phyloP scores from a whole-genome alignment of 2,888 invertebrate species.

The Nemurella pictetii region DNA sequence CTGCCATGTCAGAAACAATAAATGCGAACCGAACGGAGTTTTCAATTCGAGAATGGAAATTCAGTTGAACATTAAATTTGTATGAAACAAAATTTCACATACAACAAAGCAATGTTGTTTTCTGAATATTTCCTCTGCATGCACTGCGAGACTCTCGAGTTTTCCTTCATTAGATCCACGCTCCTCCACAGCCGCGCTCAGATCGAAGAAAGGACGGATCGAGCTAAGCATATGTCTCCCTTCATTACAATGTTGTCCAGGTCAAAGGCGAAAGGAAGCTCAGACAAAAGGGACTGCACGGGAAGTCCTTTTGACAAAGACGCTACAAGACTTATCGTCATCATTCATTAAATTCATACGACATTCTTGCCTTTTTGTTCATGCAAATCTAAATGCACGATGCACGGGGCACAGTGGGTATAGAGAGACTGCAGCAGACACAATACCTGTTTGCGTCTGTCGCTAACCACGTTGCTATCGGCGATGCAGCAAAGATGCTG shows the following conservation, averaged over 20 bases:
- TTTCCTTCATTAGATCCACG: not conserved
- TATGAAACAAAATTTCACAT: not conserved
- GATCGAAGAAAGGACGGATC: not conserved
- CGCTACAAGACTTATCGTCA: not conserved
- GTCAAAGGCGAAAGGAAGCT: not conserved
- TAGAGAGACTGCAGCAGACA: not conserved
- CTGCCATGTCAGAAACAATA: not conserved
- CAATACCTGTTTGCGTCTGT: not conserved
- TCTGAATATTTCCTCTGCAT: not conserved
- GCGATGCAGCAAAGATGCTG: not conserved
- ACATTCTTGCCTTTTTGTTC: not conserved
- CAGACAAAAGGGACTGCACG: not conserved
- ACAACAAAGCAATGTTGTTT: not conserved
- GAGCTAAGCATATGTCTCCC: not conserved
- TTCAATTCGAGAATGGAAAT: not conserved
- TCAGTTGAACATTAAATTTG: not conserved
- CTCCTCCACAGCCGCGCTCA: not conserved
- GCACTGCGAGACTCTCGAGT: not conserved
- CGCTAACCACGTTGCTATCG: no score
- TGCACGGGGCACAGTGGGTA: not conserved
- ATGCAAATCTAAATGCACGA: not conserved
- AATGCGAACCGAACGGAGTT: not conserved
- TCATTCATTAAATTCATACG: not conserved
- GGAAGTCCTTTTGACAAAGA: not conserved
- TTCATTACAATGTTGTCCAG: not conserved